Evolutionary conservation across 1,140 invertebrate genomes (phyloP), one percentile per base, ranked within the genome.

Genomic region (Pseudachorutes palmiensis): DNA sequence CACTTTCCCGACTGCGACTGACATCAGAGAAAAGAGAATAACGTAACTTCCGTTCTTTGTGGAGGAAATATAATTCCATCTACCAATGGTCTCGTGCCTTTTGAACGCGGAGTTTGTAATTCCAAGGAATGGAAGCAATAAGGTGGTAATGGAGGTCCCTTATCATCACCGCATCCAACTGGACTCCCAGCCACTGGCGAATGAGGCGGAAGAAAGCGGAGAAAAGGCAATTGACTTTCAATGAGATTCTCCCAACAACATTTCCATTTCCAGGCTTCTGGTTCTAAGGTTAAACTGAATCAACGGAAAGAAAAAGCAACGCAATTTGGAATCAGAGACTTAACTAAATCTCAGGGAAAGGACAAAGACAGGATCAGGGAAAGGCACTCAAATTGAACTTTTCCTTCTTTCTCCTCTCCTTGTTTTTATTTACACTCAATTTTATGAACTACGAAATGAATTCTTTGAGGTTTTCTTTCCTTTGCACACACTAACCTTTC

Each of bases 201-300:
- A 45, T 45, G 36, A 19, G 36, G 36, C 36, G 36, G 36, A 45
- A 45, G 19, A 45, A 19, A 45, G 36, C 36, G 19, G 33, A 19
- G 14, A 14, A 41, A 33, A 63, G 36, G 29, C 62, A 63, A 63
- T 63, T 63, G 62, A 63, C 62, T 63, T 63, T 30, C 62, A 63
- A 63, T 63, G 29, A 45, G 36, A 45, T n/a, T n/a, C n/a, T n/a
- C n/a, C n/a, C n/a, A n/a, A n/a, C n/a, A n/a, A n/a, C n/a, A 61
- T 61, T 30, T 61, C 59, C 59, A 61, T 31, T 9, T 9, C 28
- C 59, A 61, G 28, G 28, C 59, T n/a, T n/a, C n/a, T n/a, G n/a
- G n/a, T n/a, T n/a, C 36, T 45, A 45, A 12, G 36, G 36, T 45
- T 9, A n/a, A n/a, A n/a, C n/a, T n/a, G n/a, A n/a, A n/a, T n/a